Conservation (phyloP, 1,140 invertebrate genomes). For the Agrypnia vestita region DNA sequence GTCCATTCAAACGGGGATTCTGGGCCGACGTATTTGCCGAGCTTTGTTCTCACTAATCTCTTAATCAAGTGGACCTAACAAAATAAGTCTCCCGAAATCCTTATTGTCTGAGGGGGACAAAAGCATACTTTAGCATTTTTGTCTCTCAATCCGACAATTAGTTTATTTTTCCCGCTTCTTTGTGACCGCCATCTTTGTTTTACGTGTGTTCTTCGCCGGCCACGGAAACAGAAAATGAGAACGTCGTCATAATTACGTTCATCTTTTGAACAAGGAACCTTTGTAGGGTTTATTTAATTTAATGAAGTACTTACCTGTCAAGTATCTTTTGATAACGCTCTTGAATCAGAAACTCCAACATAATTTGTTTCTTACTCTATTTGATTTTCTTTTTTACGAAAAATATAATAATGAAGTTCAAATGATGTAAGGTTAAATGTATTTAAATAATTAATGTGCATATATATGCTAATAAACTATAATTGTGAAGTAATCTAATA, state of each 20-base stretch:
- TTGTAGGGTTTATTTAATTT: conserved; percentile 31
- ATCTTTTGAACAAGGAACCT: conserved; percentile 16
- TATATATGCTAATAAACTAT: too few relatives aligned
- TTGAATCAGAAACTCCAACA: too few relatives aligned
- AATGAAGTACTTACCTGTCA: neutral
- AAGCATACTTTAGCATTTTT: conserved; percentile 40
- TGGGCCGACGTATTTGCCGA: conserved; percentile 9
- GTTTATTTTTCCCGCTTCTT: conserved; percentile 43
- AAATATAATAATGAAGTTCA: too few relatives aligned
- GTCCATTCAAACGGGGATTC: conserved; percentile 36
- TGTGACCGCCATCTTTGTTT: conserved; percentile 34
- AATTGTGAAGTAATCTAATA: too few relatives aligned
- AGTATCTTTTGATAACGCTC: too few relatives aligned
- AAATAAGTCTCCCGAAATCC: conserved; percentile 55
- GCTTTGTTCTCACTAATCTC: conserved; percentile 55
- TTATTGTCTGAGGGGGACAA: conserved; percentile 51
- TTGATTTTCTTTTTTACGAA: too few relatives aligned
- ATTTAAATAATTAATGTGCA: too few relatives aligned
- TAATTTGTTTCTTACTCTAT: too few relatives aligned
- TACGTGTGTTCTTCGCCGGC: conserved; percentile 26
- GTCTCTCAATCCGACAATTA: conserved; percentile 38
- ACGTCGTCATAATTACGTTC: conserved; percentile 34
- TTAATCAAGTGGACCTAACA: conserved; percentile 59
- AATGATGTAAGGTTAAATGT: too few relatives aligned
- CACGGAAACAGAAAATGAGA: conserved; percentile 40